Evolutionary conservation across 2,888 invertebrate species (phyloP), one percentile per base, ranked within the genome.

Genomic region (Tetragonisca angustula): DNA sequence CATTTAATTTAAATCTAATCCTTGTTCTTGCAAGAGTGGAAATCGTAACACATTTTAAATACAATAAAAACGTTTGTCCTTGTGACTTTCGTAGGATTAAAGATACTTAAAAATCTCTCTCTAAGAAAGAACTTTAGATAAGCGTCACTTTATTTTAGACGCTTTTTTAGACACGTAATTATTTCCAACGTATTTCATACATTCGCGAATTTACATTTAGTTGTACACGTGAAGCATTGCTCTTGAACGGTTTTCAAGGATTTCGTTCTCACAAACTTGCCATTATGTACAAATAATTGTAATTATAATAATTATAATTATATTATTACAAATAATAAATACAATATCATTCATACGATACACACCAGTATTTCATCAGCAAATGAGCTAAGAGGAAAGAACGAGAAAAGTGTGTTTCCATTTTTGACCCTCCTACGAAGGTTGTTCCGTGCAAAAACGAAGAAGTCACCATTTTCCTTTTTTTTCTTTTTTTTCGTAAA

Each of bases 251-350:
- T 54, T n/a, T 73, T 62, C 50, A 32, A 27, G 5, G 13, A 5
- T 27, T 52, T 13, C 9, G 15, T 32, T 49, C 19, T 74, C 70
- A 67, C 50, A 79, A 69, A 79, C 74, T 73, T 64, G 52, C 5
- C 27, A 27, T 24, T 68, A 81, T 73, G 56, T 81, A 81, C 78
- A 81, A 78, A 78, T 43, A 72, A 77, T 72, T 15, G 19, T 32
- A 32, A 32, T 27, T 27, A 27, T 27, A 27, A 27, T 27, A 27
- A 27, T 27, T 27, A 27, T 27, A 27, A 27, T 27, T 27, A 27
- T 27, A 27, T 27, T 27, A 27, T 27, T 27, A 27, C 27, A 27
- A 27, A 27, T 27, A 27, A 27, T 27, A 27, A 27, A 27, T 2
- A 27, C 2, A 27, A 27, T 27, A 27, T 27, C 15, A 52, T 52